Evolutionary conservation across 2,797 vertebrate species (phyloP), one percentile per base, ranked within the genome.

Genomic region (Hephaestus fuliginosus): DNA sequence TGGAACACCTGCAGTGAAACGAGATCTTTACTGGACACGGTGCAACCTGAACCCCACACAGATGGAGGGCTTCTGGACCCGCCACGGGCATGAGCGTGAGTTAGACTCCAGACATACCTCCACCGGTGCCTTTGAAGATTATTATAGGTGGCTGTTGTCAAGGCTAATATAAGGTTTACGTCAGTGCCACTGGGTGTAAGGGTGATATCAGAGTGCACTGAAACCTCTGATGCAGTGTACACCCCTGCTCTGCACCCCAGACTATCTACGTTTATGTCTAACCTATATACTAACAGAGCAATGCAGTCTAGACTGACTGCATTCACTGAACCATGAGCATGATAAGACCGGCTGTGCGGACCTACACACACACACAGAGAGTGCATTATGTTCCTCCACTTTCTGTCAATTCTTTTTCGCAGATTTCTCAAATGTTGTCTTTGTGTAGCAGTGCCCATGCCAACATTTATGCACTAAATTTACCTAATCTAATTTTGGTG

Each of bases 1-100:
- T 93, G 91, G 89, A 91, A 95, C 95, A 96, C 95, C 95, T 96
- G 95, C 94, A 95, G 92, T 86, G 94, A 95, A 96, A 95, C 74
- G 33, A 83, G 92, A 96, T 93, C 93, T 96, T 95, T 93, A 95
- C 90, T 90, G 88, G 91, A 88, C 76, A 78, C 88, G 76, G 88
- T 92, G 94, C 87, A 95, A 95, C 93, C 86, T 86, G 91, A 96
- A 91, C 92, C 85, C 77, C 75, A 72, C 80, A 65, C 86, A 89
- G 84, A 88, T 80, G 79, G 73, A 78, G 71, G 80, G 85, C 55
- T 85, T 36, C n/a, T 52, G 69, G 76, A 80, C 60, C 70, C 5
- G 33, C 60, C 55, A 61, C 17, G 3, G 78, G 67, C 80, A 68
- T 63, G 66, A 69, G 74, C 55, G 46, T 76, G 84, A 82, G 78